Conservation (phyloP, 2,888 invertebrate species). For the Oasisia sp. region DNA sequence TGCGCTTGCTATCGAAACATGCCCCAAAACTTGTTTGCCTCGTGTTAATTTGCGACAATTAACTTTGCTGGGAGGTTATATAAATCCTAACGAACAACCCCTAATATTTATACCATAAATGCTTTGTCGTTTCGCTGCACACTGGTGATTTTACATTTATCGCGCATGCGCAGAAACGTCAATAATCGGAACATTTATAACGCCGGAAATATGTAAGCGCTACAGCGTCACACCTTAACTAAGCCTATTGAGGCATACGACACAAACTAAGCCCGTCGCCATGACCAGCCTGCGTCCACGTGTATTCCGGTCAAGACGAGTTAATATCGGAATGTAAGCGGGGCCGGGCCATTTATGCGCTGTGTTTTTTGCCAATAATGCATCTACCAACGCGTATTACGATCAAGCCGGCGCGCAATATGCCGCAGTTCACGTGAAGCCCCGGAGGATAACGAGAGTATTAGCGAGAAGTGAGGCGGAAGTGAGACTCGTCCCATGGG, state of each 20-base stretch:
- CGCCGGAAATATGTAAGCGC: too few relatives aligned
- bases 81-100: too few relatives aligned
- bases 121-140: too few relatives aligned
- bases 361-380: background rate
- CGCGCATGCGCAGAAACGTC: too few relatives aligned
- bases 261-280: background rate
- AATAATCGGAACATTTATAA: too few relatives aligned
- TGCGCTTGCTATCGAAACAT: too few relatives aligned
- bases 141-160: too few relatives aligned
- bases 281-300: background rate
- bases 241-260: background rate
- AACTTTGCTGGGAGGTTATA: too few relatives aligned
- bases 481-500: background rate
- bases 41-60: too few relatives aligned
- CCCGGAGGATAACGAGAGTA: background rate
- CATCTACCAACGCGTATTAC: background rate
- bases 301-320: background rate
- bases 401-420: background rate
- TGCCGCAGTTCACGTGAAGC: background rate
- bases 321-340: background rate
- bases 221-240: background rate
- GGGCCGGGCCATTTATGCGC: background rate
- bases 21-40: too few relatives aligned
- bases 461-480: background rate
- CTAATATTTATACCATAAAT: too few relatives aligned